Evolutionary conservation across 1,140 invertebrate genomes (phyloP), one percentile per base, ranked within the genome.

Genomic region (Procambarus clarkii): DNA sequence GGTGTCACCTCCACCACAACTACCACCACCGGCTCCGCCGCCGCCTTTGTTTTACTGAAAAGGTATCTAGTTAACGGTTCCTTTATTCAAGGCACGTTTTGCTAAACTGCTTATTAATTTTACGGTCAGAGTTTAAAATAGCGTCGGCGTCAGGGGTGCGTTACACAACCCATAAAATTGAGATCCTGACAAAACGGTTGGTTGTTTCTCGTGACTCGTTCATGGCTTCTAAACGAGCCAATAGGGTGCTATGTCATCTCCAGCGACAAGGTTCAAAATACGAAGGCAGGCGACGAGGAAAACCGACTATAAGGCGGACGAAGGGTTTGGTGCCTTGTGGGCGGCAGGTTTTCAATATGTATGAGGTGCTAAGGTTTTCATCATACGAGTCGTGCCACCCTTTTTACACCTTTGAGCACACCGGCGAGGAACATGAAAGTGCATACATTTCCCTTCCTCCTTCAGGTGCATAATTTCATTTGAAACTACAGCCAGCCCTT

Each of bases 71-170:
- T 91, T 91, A 91, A 91, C 89, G 89, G 89, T 71, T 91, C 79
- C 89, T 91, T 91, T 86, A 91, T 91, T 91, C 89, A 79, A 79
- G 89, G 89, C 89, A 91, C 89, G 89, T 91, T 91, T 91, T 91
- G 89, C 89, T 91, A 91, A 91, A 91, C 89, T 91, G 89, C 89
- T 91, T 91, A 91, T 91, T 91, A 91, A 91, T 91, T 91, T 91
- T 91, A 91, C 83, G 89, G 89, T 91, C 89, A 84, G 89, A 91
- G 89, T 91, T 91, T 91, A 91, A 91, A 91, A 91, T 91, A 91
- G 89, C 89, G 89, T 91, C 83, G 82, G 89, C 89, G 89, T 91
- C 89, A 85, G 89, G 77, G 89, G 89, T 91, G 89, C 89, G 89
- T 91, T 91, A 91, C 89, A 91, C 80, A 85, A 91, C 58, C 89